phyloP scores from a whole-genome alignment of 1,140 invertebrate species.

The Vanessa atalanta region DNA sequence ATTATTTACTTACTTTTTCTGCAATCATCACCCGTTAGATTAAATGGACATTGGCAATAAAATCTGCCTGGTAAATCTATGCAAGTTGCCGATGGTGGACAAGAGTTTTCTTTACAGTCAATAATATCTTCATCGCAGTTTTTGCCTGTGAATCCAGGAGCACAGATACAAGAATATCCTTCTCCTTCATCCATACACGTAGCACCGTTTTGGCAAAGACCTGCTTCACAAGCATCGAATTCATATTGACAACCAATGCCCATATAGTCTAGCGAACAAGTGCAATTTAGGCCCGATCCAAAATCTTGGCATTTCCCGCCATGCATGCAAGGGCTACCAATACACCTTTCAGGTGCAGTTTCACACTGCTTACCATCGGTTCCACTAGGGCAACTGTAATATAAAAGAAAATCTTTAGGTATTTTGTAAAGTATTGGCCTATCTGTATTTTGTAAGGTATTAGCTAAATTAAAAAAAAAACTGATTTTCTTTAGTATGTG shows the following conservation, averaged over 20 bases:
- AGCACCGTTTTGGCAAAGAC: conserved; percentile 95
- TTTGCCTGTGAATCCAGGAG: conserved; percentile 91
- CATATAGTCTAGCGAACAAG: conserved; percentile 91
- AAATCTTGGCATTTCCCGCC: conserved; percentile 96
- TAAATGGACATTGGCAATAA: conserved; percentile 97
- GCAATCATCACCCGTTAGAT: conserved; percentile 97
- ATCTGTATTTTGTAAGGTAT: too few relatives aligned
- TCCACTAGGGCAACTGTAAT: conserved; percentile 90
- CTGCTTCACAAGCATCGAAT: conserved; percentile 93
- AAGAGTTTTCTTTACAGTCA: conserved; percentile 96
- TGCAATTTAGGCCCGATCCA: conserved; percentile 96
- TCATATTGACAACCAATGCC: conserved; percentile 97
- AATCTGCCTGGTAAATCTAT: conserved; percentile 96
- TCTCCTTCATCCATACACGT: conserved; percentile 92
- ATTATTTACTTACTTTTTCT: conserved; percentile 88
- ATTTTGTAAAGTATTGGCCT: too few relatives aligned
- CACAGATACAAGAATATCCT: conserved; percentile 93
- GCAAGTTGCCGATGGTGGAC: conserved; percentile 95
- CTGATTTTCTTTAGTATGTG: neutral
- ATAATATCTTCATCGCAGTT: conserved; percentile 96
- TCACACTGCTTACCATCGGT: conserved; percentile 97
- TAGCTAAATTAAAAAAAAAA: too few relatives aligned
- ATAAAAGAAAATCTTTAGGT: conserved; percentile 24
- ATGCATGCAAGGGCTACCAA: conserved; percentile 98
- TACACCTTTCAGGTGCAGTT: conserved; percentile 96